Evolutionary conservation across 2,888 invertebrate genomes (phyloP), one percentile per base, ranked within the genome.

Genomic region (Aphrophora alni): DNA sequence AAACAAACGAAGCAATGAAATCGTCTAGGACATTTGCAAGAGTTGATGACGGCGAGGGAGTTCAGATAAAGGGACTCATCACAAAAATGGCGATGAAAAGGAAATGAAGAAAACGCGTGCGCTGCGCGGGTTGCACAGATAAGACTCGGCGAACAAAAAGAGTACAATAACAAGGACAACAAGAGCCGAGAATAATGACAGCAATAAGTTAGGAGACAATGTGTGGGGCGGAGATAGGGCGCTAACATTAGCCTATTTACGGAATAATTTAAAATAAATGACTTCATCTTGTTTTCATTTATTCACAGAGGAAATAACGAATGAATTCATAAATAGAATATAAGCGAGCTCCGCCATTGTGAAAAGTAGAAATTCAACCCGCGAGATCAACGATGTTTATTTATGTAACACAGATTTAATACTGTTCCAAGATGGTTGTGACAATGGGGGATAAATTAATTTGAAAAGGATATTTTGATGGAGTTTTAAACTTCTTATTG

Each of bases 281-380:
- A 83, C 83, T 82, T 81, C 81, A 82, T 81, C 82, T 82, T 83
- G 83, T 83, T 82, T 81, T 83, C 83, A 82, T 83, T 83, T 70
- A 72, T 44, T 38, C 44, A 51, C 17, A 44, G 26, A 78, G 78
- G 78, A 78, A 78, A 78, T 78, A 71, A 78, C 27, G 72, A 78
- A 73, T 78, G 78, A 51, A 78, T 78, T 26, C 72, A 73, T 71
- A 26, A 77, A 70, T 70, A 70, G 38, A 70, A 70, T 77, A 70
- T 70, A 77, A 76, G 68, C 33, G 76, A 68, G 69, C 28, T 24
- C 38, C 38, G 51, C 51, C 28, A 44, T 78, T 71, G 78, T 74
- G 74, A 73, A 14, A 44, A 44, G 44, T 17, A 44, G 44, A 59
- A 59, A 59, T 14, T 21, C 12, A 14, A 44, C 44, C 44, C 44